A percentile compares a stretch with the other conserved stretches of the same genome.
phyloP scores from a whole-genome alignment of 2,888 invertebrate species.

The Dynastes grantii region DNA sequence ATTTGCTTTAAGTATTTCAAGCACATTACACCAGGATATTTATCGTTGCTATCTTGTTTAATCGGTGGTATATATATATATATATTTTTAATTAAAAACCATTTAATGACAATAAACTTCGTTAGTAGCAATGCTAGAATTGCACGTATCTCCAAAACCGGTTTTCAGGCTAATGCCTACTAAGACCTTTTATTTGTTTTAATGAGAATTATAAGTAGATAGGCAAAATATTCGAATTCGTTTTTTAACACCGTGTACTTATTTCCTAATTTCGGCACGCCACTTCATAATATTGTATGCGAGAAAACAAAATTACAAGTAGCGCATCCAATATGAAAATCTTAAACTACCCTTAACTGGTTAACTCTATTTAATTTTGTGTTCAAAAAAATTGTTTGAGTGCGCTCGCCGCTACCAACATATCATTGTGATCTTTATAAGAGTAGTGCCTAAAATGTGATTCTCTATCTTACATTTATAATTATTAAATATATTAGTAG shows the following conservation, averaged over 20 bases:
- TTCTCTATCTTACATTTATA: conserved; percentile 59
- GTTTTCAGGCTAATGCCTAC: too few species aligned
- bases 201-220: too few species aligned
- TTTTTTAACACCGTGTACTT: not conserved
- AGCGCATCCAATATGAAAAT: not conserved
- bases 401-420: conserved; percentile 59
- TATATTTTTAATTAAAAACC: too few species aligned
- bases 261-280: not conserved
- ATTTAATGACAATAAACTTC: too few species aligned
- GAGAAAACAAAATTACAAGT: not conserved
- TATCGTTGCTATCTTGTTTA: too few species aligned
- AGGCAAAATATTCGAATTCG: too few species aligned
- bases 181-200: too few species aligned
- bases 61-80: too few species aligned
- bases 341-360: not conserved
- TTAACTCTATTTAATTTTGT: conserved; percentile 14
- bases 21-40: too few species aligned
- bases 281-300: not conserved
- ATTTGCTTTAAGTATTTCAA: too few species aligned
- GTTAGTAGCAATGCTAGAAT: too few species aligned
- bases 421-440: conserved; percentile 71
- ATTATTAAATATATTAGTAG: conserved; percentile 34
- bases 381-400: conserved; percentile 30
- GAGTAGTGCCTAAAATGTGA: conserved; percentile 70
- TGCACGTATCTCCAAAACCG: too few species aligned